These are phyloP conservation scores for Caenorhabditis briggsae DNA, from an alignment of 1,140 invertebrate species.

Conservation along the genomic window DNA sequence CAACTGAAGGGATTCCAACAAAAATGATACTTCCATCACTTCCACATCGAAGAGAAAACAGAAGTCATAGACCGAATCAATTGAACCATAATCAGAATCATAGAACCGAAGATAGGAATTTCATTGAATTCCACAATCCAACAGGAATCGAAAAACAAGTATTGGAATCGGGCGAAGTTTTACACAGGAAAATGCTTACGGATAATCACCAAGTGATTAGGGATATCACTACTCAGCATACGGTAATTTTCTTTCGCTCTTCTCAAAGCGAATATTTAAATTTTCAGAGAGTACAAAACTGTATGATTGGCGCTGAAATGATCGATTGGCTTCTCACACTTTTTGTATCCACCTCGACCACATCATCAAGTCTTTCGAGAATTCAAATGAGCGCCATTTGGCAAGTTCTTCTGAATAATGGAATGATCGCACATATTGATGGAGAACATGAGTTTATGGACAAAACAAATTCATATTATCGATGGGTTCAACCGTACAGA, in stretches of 20 bases:
- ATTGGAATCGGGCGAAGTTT: constrained; percentile 65
- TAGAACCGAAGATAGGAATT: constrained; percentile 3
- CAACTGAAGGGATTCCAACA: background rate
- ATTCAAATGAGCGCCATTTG: constrained; percentile 86
- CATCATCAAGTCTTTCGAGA: constrained; percentile 78
- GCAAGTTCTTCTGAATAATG: constrained; percentile 88
- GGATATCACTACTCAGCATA: constrained; percentile 66
- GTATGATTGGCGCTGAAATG: constrained; percentile 83
- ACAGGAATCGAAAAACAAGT: constrained; percentile 69
- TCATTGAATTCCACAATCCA: constrained; percentile 55
- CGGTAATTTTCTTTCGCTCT: constrained; percentile 45
- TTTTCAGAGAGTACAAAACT: constrained; percentile 79
- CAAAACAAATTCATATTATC: constrained; percentile 85
- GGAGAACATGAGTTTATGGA: constrained; percentile 87
- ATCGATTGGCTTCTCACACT: constrained; percentile 84
- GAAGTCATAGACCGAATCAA: background rate
- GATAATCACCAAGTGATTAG: constrained; percentile 66
- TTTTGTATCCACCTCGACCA: constrained; percentile 58
- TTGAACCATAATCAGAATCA: background rate
- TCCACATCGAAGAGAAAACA: background rate
- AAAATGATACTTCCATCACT: constrained; percentile 40
- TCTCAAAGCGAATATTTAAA: background rate
- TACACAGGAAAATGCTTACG: constrained; percentile 67
- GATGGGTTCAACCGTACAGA: constrained; percentile 81
- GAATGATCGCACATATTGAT: constrained; percentile 85